Evolutionary conservation across 2,113 vertebrate genomes (phyloP).

Genomic region (Tragelaphus scriptus): DNA sequence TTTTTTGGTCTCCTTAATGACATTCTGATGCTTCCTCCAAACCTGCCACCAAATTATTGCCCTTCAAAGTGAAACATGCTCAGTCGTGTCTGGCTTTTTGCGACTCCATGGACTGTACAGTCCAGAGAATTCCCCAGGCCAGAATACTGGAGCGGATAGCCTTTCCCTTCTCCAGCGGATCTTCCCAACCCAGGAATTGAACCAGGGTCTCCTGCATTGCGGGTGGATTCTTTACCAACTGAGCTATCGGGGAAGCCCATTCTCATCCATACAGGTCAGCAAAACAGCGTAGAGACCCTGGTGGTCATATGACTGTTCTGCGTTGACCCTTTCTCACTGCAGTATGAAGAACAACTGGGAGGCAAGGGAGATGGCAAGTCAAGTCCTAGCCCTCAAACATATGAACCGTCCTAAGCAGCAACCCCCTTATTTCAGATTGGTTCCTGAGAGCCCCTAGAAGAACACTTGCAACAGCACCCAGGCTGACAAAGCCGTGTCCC

Average conservation of each 20-base stretch:
- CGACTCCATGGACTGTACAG: background rate
- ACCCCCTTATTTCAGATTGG: slow-evolving; percentile 52
- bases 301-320: background rate
- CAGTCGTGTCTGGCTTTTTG: background rate
- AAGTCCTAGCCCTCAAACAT: background rate
- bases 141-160: background rate
- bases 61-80: background rate
- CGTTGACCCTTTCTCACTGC: background rate
- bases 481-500: slow-evolving; percentile 43
- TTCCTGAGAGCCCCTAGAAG: slow-evolving; percentile 28
- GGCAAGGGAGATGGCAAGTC: background rate
- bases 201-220: background rate
- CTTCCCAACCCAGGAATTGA: background rate
- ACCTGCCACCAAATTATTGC: background rate
- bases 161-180: background rate
- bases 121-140: background rate
- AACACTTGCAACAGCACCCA: background rate
- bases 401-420: background rate
- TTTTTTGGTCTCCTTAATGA: background rate
- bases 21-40: background rate
- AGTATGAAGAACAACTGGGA: background rate
- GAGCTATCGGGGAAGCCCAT: background rate
- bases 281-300: background rate
- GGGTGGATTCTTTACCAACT: background rate
- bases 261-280: background rate